Conservation (phyloP, 2,888 invertebrate genomes). For the Pseudococcus viburni region DNA sequence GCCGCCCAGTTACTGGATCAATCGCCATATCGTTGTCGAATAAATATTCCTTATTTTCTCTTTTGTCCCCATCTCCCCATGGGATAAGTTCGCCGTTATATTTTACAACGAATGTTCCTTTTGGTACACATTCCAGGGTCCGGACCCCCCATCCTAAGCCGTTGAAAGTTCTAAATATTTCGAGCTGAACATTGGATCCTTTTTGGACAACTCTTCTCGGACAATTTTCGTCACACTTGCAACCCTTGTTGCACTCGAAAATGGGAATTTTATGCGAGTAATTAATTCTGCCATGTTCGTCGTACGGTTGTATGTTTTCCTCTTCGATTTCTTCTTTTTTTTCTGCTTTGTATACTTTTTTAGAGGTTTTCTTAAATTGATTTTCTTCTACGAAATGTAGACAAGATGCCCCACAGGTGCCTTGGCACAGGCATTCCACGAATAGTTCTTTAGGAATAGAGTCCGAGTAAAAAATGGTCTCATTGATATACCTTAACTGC, state of each 20-base stretch:
- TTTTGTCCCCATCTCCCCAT: constrained; percentile 79
- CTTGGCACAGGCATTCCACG: neutral
- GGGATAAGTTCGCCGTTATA: constrained; percentile 96
- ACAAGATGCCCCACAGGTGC: neutral
- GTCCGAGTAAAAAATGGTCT: constrained; percentile 78
- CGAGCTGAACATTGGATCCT: constrained; percentile 74
- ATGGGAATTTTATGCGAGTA: constrained; percentile 85
- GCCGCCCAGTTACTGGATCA: constrained; percentile 75
- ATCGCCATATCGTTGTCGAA: constrained; percentile 93
- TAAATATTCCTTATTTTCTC: constrained; percentile 84
- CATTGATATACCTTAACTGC: constrained; percentile 87
- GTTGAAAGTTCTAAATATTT: constrained; percentile 88
- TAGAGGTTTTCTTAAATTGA: neutral
- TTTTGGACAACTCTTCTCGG: constrained; percentile 91
- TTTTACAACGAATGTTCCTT: constrained; percentile 90
- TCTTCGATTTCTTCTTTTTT: too few species aligned
- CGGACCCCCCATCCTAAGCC: constrained; percentile 96
- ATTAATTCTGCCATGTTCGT: constrained; percentile 75
- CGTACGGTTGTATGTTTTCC: constrained; percentile 73
- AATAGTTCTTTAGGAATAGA: constrained; percentile 69
- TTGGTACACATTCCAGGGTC: constrained; percentile 80
- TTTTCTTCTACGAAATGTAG: neutral
- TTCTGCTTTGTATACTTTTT: too few species aligned
- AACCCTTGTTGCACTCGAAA: constrained; percentile 92
- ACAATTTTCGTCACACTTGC: constrained; percentile 83